Conservation (phyloP, 2,888 invertebrate genomes). For the Volucella inflata region DNA sequence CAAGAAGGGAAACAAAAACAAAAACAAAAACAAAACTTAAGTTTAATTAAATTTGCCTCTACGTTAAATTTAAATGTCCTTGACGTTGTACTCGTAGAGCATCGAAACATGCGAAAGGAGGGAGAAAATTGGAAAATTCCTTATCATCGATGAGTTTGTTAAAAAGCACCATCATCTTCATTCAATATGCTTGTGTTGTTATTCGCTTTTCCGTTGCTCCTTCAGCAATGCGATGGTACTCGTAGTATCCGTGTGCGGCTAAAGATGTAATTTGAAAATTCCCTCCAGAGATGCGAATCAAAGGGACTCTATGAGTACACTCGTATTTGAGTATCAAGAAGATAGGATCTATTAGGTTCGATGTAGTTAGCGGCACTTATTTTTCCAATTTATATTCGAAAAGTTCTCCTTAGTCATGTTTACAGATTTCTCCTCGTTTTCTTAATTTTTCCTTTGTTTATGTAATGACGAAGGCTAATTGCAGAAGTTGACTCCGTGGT, state of each 20-base stretch:
- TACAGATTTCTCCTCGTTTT: slow-evolving; percentile 17
- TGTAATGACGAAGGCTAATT: slow-evolving; percentile 12
- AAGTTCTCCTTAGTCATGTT: background rate
- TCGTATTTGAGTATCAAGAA: background rate
- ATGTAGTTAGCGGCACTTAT: slow-evolving; percentile 42
- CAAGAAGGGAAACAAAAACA: too few relatives aligned
- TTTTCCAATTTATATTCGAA: slow-evolving; percentile 26
- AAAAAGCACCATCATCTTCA: slow-evolving; percentile 68
- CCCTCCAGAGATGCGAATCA: slow-evolving; percentile 38
- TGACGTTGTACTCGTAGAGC: slow-evolving; percentile 24
- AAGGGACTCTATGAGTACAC: background rate
- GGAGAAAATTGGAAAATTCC: slow-evolving; percentile 70
- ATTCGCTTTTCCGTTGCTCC: background rate
- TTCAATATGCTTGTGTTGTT: slow-evolving; percentile 48
- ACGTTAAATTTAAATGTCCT: slow-evolving; percentile 66
- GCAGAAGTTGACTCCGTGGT: slow-evolving; percentile 22
- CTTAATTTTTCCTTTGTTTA: slow-evolving; percentile 10
- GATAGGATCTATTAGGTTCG: slow-evolving; percentile 27
- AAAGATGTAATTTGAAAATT: slow-evolving; percentile 59
- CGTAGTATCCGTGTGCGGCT: background rate
- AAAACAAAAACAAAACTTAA: slow-evolving; percentile 49
- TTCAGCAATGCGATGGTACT: background rate
- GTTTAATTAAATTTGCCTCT: slow-evolving; percentile 73
- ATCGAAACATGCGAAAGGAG: slow-evolving; percentile 41
- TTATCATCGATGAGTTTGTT: slow-evolving; percentile 68